These are phyloP conservation scores for Hyphantria cunea DNA, from an alignment of 1,140 invertebrate genomes.

Conservation along the genomic window DNA sequence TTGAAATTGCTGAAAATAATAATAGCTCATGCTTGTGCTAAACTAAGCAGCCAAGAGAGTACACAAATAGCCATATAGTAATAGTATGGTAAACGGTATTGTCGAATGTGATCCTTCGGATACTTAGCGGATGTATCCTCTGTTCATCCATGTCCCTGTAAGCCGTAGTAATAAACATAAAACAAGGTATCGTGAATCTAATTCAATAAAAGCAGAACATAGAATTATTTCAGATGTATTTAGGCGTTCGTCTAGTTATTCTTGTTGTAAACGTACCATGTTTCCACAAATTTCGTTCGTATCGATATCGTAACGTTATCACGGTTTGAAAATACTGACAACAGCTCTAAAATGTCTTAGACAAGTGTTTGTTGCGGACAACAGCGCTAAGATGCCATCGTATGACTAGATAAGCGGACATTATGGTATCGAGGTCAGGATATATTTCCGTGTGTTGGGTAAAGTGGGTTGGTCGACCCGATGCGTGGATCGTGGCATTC, in stretches of 20 bases:
- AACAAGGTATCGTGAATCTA: slow-evolving; percentile 1
- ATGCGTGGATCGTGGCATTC: slow-evolving; percentile 75
- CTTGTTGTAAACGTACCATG: slow-evolving; percentile 18
- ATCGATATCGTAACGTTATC: slow-evolving; percentile 31
- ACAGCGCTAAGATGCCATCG: slow-evolving; percentile 24
- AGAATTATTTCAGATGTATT: slow-evolving; percentile 10
- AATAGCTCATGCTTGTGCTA: too few species aligned
- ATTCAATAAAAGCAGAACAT: slow-evolving; percentile 1
- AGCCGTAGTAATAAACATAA: too few species aligned
- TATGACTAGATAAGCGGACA: slow-evolving; percentile 37
- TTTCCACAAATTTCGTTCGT: slow-evolving; percentile 21
- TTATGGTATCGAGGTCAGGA: slow-evolving; percentile 39
- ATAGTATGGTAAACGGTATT: too few species aligned
- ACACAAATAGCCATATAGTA: too few species aligned
- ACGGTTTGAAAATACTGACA: slow-evolving; percentile 26
- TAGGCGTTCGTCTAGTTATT: slow-evolving; percentile 19
- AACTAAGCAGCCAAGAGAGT: too few species aligned
- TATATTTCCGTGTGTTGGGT: slow-evolving; percentile 67
- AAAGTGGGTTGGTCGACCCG: slow-evolving; percentile 69
- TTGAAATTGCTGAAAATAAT: too few species aligned
- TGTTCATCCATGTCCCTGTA: too few species aligned
- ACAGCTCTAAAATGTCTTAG: slow-evolving; percentile 17
- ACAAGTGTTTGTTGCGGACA: slow-evolving; percentile 27
- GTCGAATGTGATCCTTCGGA: too few species aligned
- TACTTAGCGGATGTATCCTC: too few species aligned